Percentiles rank a stretch among this genome's conserved stretches.
These are phyloP conservation scores for Astreopora myriophthalma DNA, from an alignment of 64 coral and sea anemone species.

Conservation along the genomic window DNA sequence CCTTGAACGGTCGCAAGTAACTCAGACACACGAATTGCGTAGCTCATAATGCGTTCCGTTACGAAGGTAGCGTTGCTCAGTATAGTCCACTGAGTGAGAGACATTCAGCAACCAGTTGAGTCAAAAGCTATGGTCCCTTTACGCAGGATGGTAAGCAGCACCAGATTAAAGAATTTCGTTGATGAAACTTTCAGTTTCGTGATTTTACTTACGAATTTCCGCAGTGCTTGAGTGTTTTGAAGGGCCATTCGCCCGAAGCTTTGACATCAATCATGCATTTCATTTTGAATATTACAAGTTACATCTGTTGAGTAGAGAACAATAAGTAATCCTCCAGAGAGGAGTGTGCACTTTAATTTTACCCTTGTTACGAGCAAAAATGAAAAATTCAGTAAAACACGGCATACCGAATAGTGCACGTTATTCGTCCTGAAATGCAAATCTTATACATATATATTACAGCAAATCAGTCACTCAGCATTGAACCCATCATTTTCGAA, in stretches of 20 bases:
- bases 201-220: background rate
- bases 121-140: background rate
- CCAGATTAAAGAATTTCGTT: background rate
- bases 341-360: too few species aligned
- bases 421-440: too few species aligned
- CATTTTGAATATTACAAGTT: background rate
- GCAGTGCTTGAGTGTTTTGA: background rate
- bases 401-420: too few species aligned
- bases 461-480: too few species aligned
- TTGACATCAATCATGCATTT: background rate
- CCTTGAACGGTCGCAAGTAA: background rate
- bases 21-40: background rate
- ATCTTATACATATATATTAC: too few species aligned
- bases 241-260: background rate
- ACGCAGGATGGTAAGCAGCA: background rate
- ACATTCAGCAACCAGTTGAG: background rate
- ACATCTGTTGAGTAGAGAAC: background rate
- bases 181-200: background rate
- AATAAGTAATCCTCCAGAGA: background rate
- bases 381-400: too few species aligned
- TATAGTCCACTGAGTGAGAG: too few species aligned
- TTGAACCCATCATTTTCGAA: too few species aligned
- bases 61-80: too few species aligned
- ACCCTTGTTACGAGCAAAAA: too few species aligned
- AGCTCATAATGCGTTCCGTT: too few species aligned